Conservation (phyloP, 2,797 vertebrate genomes). For the Rhinogobio ventralis region DNA sequence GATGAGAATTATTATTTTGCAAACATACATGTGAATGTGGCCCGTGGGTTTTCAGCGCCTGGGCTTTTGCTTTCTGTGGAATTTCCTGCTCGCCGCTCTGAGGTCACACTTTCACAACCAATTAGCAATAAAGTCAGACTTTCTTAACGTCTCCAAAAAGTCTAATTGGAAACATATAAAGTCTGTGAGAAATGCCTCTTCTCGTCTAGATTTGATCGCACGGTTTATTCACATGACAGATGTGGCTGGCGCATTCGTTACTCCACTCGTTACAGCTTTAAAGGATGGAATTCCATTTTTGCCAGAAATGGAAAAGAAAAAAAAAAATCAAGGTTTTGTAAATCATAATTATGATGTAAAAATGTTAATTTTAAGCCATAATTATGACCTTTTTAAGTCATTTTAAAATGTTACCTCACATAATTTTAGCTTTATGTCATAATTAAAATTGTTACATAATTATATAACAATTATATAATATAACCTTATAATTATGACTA, state of each 20-base stretch:
- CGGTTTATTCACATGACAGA: not conserved
- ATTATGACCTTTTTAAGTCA: too few species aligned
- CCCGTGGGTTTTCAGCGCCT: slow-evolving; percentile 65
- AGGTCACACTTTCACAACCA: slow-evolving; percentile 75
- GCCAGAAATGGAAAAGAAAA: not conserved
- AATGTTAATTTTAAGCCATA: not conserved
- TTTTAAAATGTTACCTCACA: too few species aligned
- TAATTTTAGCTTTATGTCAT: too few species aligned
- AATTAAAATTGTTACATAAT: too few species aligned
- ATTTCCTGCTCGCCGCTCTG: slow-evolving; percentile 72
- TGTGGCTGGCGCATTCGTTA: not conserved
- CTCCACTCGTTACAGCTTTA: not conserved
- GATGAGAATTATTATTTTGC: slow-evolving; percentile 75
- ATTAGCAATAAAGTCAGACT: slow-evolving; percentile 65
- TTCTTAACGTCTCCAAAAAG: slow-evolving; percentile 48
- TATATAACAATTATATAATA: too few species aligned
- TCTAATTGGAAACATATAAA: slow-evolving; percentile 73
- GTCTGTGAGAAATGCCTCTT: slow-evolving; percentile 14
- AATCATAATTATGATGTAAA: not conserved
- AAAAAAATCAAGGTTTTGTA: not conserved
- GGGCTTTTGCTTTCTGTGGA: slow-evolving; percentile 67
- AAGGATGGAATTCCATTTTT: not conserved
- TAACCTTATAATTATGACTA: too few species aligned
- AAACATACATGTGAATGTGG: slow-evolving; percentile 74
- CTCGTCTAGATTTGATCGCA: not conserved